Conservation (phyloP, 2,888 invertebrate genomes). For the Brassicogethes aeneus region DNA sequence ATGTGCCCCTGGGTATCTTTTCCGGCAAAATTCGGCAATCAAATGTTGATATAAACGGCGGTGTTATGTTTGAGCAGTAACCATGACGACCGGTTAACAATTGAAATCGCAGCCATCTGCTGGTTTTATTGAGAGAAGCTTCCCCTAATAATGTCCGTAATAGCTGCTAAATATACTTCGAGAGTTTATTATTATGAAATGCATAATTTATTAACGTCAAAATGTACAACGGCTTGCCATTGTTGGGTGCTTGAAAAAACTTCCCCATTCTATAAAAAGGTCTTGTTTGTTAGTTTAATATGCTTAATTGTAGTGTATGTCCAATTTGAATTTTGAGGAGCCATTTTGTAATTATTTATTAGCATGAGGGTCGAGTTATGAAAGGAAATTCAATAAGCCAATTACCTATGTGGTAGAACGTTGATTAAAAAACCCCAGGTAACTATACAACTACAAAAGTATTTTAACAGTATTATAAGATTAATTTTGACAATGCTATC, state of each 20-base stretch:
- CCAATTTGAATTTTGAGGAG: conserved; percentile 20
- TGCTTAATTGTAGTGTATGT: conserved; percentile 32
- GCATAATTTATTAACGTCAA: conserved; percentile 34
- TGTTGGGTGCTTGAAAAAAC: conserved; percentile 35
- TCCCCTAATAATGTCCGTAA: conserved; percentile 33
- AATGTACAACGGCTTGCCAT: conserved; percentile 28
- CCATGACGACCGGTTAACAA: conserved; percentile 39
- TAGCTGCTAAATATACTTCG: conserved; percentile 39
- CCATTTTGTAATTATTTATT: conserved; percentile 24
- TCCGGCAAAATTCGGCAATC: conserved; percentile 17
- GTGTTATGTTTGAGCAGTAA: conserved; percentile 36
- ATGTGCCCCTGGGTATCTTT: conserved; percentile 9
- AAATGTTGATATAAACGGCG: conserved; percentile 23
- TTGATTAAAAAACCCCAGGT: background rate
- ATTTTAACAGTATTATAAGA: no score
- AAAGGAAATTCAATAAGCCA: background rate
- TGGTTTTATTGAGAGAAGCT: conserved; percentile 27
- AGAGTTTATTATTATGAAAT: conserved; percentile 36
- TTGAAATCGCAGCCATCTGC: conserved; percentile 39
- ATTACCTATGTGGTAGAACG: conserved; percentile 1
- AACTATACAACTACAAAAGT: no score
- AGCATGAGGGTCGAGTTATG: background rate
- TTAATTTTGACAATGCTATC: no score
- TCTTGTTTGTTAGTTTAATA: conserved; percentile 38
- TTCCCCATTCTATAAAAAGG: conserved; percentile 22